Evolutionary conservation across 2,888 invertebrate genomes (phyloP), one percentile per base, ranked within the genome.

Genomic region (Calliphora vomitoria): DNA sequence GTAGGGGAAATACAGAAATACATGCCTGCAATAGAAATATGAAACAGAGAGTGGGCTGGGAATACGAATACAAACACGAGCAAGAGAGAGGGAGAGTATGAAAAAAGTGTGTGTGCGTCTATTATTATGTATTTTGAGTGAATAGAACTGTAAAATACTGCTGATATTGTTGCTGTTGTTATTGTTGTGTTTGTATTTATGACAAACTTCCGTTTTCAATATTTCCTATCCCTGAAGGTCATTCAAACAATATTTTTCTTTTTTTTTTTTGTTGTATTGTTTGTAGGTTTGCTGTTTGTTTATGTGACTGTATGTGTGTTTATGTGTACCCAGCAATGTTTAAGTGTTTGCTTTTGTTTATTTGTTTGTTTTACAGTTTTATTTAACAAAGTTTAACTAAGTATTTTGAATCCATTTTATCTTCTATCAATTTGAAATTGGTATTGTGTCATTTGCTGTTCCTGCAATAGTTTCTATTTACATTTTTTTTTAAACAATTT

Each of bases 121-220:
- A 47, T 38, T 79, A 58, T 66, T 58, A 20, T 75, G 47, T 58
- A 68, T 82, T 82, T 74, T 41, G 44, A 80, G 38, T 82, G 74
- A 83, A 75, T 68, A 69, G 25, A 75, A 64, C 18, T 68, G 55
- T 62, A 69, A 86, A 86, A 62, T 71, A 47, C 55, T 86, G 41
- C 13, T 25, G 50, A 15, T n/a, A 15, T 55, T 55, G 47, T 68
- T 75, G 38, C 44, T 74, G 31, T 58, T 58, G n/a, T 10, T 58
- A 62, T 44, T 55, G 5, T 38, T 41, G 15, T 64, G n/a, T 44
- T 20, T 79, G 76, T 79, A 31, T 75, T 86, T 86, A 82, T 82
- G 82, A 75, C 74, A 69, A 86, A 83, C 79, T 79, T 86, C 79
- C 83, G 79, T 83, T 86, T 79, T 82, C 74, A 80, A 80, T 79